Evolutionary conservation across 2,113 vertebrate species (phyloP), one percentile per base, ranked within the genome.

Genomic region (Microtus ochrogaster): DNA sequence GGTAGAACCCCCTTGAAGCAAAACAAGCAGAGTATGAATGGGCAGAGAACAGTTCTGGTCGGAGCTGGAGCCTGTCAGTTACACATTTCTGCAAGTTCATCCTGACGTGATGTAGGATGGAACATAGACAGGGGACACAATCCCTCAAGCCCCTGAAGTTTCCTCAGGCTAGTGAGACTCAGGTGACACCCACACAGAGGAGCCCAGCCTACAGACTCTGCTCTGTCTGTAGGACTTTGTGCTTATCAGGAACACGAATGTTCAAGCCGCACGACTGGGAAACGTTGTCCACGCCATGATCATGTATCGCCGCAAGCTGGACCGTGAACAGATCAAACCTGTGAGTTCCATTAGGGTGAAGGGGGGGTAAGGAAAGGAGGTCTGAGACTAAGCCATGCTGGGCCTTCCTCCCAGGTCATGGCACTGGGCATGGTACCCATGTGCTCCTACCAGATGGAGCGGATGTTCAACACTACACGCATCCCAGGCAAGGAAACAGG

Each of bases 381-480:
- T 41, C 30, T 9, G 22, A 2, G 0, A 30, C 87, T 94, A 58
- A 96, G 11, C 52, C 0, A 0, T 28, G 55, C 84, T 47, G 81
- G 66, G 2, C 63, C 85, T 63, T 5, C 81, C 79, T 44, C 65
- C 73, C 93, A 99, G 99, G 95, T 99, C 95, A 99, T 99, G 98
- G 99, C 99, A 0, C 97, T 99, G 58, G 99, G 99, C 39, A 98
- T 99, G 0, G 99, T 99, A 36, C 99, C 99, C 21, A 99, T 99
- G 99, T 99, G 99, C 95, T 99, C 99, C 96, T 98, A 98, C 95
- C 99, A 99, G 98, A 99, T 99, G 98, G 99, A 99, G 96, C 98
- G 99, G 95, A 99, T 99, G 98, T 99, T 99, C 98, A 99, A 99
- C 98, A 99, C 99, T 61, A 99, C 99, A 0, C 99, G 99, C 74